Conservation (phyloP, 2,797 vertebrate genomes). For the Gymnoscopelus braueri region DNA sequence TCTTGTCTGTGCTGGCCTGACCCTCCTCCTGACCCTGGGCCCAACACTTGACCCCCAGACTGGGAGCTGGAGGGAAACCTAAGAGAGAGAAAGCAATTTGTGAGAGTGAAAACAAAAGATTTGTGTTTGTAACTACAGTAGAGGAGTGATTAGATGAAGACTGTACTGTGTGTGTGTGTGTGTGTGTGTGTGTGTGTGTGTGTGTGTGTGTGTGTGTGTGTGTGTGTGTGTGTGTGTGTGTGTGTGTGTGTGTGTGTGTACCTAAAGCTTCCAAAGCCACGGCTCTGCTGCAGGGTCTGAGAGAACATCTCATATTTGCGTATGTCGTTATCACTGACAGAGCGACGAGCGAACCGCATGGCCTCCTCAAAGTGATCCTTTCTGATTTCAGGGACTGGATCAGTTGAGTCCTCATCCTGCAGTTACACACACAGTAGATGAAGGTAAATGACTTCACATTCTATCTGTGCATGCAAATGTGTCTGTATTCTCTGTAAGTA, state of each 20-base stretch:
- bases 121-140: background rate
- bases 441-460: background rate
- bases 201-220: slow-evolving; percentile 9
- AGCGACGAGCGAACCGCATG: slow-evolving; percentile 98
- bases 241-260: slow-evolving; percentile 51
- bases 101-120: slow-evolving; percentile 5
- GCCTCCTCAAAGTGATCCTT: slow-evolving; percentile 98
- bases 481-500: slow-evolving; percentile 7
- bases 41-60: slow-evolving; percentile 65
- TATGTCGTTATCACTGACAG: slow-evolving; percentile 98
- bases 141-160: background rate
- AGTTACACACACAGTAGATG: slow-evolving; percentile 4
- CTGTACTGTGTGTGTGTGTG: slow-evolving; percentile 1
- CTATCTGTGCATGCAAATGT: slow-evolving; percentile 5
- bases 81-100: background rate
- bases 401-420: slow-evolving; percentile 81
- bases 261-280: slow-evolving; percentile 99
- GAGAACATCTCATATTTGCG: slow-evolving; percentile 99
- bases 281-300: slow-evolving; percentile 98
- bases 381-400: slow-evolving; percentile 84
- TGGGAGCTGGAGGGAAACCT: slow-evolving; percentile 80
- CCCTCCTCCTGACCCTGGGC: slow-evolving; percentile 69
- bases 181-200: background rate
- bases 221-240: background rate
- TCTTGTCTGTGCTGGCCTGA: slow-evolving; percentile 70